phyloP scores from a whole-genome alignment of 35 echinoderm and acorn worm species.

The Eucidaris tribuloides region DNA sequence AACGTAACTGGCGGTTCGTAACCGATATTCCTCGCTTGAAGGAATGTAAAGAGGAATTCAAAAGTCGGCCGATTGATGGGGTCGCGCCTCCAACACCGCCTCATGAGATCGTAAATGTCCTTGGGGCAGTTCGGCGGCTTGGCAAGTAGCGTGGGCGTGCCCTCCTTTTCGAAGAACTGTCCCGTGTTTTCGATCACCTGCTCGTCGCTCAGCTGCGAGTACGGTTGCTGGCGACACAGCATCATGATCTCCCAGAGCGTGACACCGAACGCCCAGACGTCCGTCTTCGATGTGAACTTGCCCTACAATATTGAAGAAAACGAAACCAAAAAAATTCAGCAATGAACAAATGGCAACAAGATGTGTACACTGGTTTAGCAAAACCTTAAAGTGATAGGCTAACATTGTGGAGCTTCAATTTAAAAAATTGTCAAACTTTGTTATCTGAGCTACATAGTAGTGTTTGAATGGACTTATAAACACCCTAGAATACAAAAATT shows the following conservation, averaged over 20 bases:
- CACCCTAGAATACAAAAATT: too few species aligned
- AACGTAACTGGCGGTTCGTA: conserved; percentile 68
- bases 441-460: too few species aligned
- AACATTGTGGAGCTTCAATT: too few species aligned
- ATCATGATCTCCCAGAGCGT: conserved; percentile 98
- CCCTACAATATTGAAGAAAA: conserved; percentile 63
- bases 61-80: conserved; percentile 58
- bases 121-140: conserved; percentile 77
- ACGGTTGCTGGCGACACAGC: conserved; percentile 81
- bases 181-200: conserved; percentile 95
- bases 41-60: conserved; percentile 82
- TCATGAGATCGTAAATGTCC: conserved; percentile 92
- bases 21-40: conserved; percentile 89
- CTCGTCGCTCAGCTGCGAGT: conserved; percentile 74
- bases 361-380: too few species aligned
- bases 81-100: conserved; percentile 76
- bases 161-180: conserved; percentile 83
- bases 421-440: too few species aligned
- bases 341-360: too few species aligned
- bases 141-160: conserved; percentile 54
- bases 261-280: conserved; percentile 96
- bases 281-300: conserved; percentile 91
- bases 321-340: not conserved
- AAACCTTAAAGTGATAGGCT: too few species aligned
- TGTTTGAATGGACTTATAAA: too few species aligned